Evolutionary conservation across 2,113 vertebrate genomes (phyloP), one percentile per base, ranked within the genome.

Genomic region (Camelus bactrianus): DNA sequence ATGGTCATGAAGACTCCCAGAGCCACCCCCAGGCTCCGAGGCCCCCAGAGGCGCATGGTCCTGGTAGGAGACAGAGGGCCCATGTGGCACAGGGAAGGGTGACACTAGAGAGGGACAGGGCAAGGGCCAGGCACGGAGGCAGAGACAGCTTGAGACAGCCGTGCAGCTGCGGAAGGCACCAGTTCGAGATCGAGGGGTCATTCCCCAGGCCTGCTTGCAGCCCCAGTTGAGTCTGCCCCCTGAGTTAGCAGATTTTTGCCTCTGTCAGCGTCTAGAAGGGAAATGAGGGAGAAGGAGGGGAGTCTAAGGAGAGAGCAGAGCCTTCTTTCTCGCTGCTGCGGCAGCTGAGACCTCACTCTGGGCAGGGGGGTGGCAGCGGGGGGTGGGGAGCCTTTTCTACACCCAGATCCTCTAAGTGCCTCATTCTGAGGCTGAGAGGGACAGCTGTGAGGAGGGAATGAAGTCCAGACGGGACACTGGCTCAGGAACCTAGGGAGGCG

Each of bases 1-100:
- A 98, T 97, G 91, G 98, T 97, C 98, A 98, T 97, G 81, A 97
- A 98, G 95, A 98, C 75, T 42, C 96, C 97, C 97, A 98, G 93
- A 77, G 98, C 98, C 28, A 97, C 97, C 94, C 97, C 97, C 70
- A 98, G 97, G 42, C 95, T 93, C 76, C 94, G 95, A 58, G 98
- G 93, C 54, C 96, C 96, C 96, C 97, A 95, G 82, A 97, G 93
- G 54, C 97, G 73, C 95, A 96, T 94, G 20, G 89, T 96, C 93
- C 97, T 97, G 94, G 75, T 88, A 62, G 94, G 56, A 94, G 85
- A 89, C 30, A 82, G 83, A 72, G 11, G 14, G 60, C 93, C 87
- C 92, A 96, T 93, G 91, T 96, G 88, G 94, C 86, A 85, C 81
- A 30, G 38, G 82, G 26, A n/a, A 91, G 38, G 80, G 90, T 56